Conservation (phyloP, 2,797 vertebrate species). For the Choloepus didactylus region DNA sequence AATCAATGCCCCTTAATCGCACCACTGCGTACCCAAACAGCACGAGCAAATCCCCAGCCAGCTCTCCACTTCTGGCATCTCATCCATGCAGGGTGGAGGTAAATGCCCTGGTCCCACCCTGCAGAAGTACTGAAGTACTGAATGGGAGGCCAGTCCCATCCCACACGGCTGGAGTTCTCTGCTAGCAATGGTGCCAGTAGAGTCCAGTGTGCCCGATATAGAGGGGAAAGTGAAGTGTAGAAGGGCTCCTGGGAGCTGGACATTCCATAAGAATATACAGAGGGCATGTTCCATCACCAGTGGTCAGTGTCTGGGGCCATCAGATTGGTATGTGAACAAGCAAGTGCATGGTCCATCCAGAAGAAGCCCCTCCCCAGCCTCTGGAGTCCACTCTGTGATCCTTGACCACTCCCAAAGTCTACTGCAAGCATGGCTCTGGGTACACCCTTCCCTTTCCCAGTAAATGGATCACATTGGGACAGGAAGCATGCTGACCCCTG, state of each 20-base stretch:
- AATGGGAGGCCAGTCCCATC: neutral
- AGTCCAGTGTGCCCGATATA: too few species aligned
- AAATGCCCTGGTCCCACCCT: neutral
- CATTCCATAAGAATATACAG: accelerated
- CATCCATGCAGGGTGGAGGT: neutral
- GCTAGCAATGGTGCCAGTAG: neutral
- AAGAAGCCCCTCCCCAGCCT: neutral
- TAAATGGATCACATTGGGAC: neutral
- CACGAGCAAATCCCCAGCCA: neutral
- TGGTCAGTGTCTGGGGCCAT: neutral
- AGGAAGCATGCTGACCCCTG: neutral
- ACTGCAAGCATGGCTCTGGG: neutral
- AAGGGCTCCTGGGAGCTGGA: neutral
- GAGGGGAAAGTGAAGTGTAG: neutral
- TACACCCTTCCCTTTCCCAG: neutral
- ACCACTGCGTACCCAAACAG: neutral
- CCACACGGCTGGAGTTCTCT: neutral
- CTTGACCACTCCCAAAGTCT: neutral
- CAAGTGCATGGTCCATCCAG: neutral
- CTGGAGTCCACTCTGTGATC: neutral
- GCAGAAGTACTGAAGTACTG: neutral
- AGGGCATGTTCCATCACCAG: neutral
- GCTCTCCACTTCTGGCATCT: neutral
- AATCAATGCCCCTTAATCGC: constrained; percentile 76
- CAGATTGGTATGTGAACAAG: neutral